A percentile compares a stretch with the other conserved stretches of the same genome.
Conservation (phyloP, 2,888 invertebrate genomes). For the Chirona hameri region DNA sequence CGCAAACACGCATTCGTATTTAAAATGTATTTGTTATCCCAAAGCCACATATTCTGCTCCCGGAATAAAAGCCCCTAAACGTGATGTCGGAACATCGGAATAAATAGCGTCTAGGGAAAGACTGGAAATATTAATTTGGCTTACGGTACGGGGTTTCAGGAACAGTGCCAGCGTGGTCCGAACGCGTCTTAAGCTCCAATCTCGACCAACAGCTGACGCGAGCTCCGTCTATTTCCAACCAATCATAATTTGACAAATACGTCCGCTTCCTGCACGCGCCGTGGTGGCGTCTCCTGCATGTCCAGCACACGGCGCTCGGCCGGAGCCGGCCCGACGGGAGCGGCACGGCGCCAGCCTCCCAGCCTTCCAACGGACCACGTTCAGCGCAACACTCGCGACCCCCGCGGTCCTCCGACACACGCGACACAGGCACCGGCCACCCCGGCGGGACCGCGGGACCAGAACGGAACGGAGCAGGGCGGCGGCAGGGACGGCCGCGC, state of each 20-base stretch:
- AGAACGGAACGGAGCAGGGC: background rate
- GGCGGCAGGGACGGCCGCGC: background rate
- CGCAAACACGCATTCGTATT: background rate
- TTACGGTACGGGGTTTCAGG: background rate
- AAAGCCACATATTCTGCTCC: constrained; percentile 25
- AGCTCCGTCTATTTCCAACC: background rate
- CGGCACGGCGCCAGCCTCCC: too few relatives aligned
- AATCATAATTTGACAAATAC: background rate
- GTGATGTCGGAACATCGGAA: constrained; percentile 12
- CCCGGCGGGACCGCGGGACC: background rate
- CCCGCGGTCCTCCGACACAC: background rate
- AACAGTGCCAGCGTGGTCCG: constrained; percentile 4
- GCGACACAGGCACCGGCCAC: background rate
- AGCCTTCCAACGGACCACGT: too few relatives aligned
- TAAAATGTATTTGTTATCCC: constrained; percentile 29
- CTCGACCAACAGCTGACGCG: background rate
- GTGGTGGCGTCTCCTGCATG: too few relatives aligned
- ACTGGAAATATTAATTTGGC: constrained; percentile 28
- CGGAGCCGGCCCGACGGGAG: too few relatives aligned
- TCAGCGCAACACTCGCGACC: background rate
- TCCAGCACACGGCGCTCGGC: too few relatives aligned
- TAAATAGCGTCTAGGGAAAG: constrained; percentile 25
- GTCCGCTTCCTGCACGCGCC: background rate
- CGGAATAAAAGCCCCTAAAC: constrained; percentile 29
- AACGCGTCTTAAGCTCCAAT: background rate